These are phyloP conservation scores for Simalia tracyae DNA, from an alignment of 2,797 vertebrate species.

Conservation along the genomic window DNA sequence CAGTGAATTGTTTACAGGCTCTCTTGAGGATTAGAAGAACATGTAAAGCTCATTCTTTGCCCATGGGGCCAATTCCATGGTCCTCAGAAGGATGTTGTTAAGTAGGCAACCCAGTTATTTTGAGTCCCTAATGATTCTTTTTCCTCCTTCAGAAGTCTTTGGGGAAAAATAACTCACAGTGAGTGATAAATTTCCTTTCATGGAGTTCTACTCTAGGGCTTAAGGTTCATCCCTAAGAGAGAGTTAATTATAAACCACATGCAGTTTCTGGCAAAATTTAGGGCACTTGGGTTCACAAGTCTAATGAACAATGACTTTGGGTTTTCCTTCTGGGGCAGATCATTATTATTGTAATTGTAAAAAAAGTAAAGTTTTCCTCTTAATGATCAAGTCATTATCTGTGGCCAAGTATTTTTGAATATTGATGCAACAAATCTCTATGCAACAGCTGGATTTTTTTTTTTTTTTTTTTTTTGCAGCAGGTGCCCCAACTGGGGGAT, in stretches of 20 bases:
- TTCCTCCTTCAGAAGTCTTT: conserved; percentile 32
- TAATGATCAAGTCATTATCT: conserved; percentile 14
- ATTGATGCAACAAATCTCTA: conserved; percentile 12
- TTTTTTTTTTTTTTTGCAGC: not conserved
- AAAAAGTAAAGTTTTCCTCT: not conserved
- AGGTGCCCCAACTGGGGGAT: not conserved
- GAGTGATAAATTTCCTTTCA: conserved; percentile 39
- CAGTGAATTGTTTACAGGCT: conserved; percentile 54
- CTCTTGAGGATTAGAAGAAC: conserved; percentile 51
- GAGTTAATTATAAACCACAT: conserved; percentile 57
- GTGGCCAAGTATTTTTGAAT: conserved; percentile 18
- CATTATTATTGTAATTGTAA: conserved; percentile 19
- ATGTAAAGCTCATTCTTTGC: conserved; percentile 50
- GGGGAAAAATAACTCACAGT: conserved; percentile 42
- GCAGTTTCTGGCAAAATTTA: conserved; percentile 47
- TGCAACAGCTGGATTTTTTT: conserved; percentile 27
- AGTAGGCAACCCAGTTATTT: conserved; percentile 33
- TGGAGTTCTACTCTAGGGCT: conserved; percentile 43
- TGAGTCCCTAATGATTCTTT: conserved; percentile 36
- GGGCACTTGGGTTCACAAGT: conserved; percentile 8
- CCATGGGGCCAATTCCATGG: conserved; percentile 34
- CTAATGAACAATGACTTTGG: conserved; percentile 35
- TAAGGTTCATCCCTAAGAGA: conserved; percentile 37
- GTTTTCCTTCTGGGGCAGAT: conserved; percentile 26
- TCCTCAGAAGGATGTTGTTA: conserved; percentile 45